Conservation (phyloP, 2,797 vertebrate species). For the Petrocephalus schoutedeni region DNA sequence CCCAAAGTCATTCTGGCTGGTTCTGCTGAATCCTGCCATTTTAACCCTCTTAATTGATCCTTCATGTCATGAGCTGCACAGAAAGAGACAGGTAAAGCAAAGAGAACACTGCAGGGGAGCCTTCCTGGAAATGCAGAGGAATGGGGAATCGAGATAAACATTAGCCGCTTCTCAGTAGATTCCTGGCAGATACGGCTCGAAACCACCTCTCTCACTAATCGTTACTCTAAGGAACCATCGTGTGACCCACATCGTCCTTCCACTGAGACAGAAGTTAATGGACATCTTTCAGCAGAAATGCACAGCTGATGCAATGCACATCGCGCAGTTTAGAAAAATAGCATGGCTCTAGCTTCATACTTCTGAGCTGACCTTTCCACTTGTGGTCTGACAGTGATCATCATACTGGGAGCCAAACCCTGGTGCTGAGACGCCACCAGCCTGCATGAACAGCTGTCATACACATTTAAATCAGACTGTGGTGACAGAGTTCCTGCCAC, state of each 20-base stretch:
- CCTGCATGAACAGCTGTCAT: neutral
- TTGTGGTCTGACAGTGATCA: neutral
- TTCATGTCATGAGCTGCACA: neutral
- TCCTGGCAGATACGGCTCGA: too few species aligned
- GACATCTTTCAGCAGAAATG: neutral
- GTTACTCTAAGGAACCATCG: neutral
- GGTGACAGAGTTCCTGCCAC: neutral
- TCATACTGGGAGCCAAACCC: neutral
- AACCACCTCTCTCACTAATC: neutral
- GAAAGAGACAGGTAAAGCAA: neutral
- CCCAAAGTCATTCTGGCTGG: neutral
- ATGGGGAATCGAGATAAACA: too few species aligned
- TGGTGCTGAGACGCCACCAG: neutral
- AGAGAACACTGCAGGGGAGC: neutral
- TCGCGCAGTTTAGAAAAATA: neutral
- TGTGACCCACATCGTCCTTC: neutral
- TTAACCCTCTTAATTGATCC: neutral
- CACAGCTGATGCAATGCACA: neutral
- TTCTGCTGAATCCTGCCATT: neutral
- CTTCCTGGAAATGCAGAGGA: neutral
- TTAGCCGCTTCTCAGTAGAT: too few species aligned
- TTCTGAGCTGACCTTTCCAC: neutral
- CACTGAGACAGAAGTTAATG: neutral
- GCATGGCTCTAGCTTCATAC: neutral
- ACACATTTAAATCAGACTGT: neutral